Evolutionary conservation across 2,113 vertebrate genomes (phyloP), one percentile per base, ranked within the genome.

Genomic region (Pongo abelii): DNA sequence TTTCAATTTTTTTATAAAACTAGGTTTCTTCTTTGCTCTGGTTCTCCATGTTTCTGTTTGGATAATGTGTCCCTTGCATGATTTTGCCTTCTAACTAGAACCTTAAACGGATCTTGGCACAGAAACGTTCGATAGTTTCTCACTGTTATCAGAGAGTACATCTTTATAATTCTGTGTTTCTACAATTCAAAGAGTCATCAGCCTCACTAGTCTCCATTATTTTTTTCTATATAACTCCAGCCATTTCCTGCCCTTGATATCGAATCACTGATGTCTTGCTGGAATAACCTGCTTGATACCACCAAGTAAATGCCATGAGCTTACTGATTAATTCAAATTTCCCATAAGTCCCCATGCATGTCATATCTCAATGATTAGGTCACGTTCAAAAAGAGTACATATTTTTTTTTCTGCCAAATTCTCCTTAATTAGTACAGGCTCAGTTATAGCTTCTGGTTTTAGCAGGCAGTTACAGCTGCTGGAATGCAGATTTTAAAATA

Each of bases 351-450:
- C 18, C 55, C 52, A 48, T 61, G 35, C 46, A 5, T 80, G 35
- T 59, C 46, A 90, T 80, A 94, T 80, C 46, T 64, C 38, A 69
- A 59, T 17, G 35, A 52, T 16, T 84, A 72, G 46, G 43, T 35
- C 50, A 40, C 20, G 40, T 91, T 88, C 83, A 96, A 25, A 84
- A 88, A 30, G 11, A 91, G 43, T 83, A 48, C 55, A 81, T 46
- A 14, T n/a, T 78, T 35, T 72, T 48, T n/a, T 48, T 35, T 74
- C n/a, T 72, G 61, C 57, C 64, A 72, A 91, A n/a, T 81, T 57
- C 25, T 70, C 87, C 87, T 96, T 89, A 96, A 93, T 95, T 93
- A 86, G 48, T 69, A 79, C 20, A 93, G 30, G 22, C 11, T 67
- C 81, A 52, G 13, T 93, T 64, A 74, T 48, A 92, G 78, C 43